Conservation (phyloP, 2,797 vertebrate genomes). For the Brachyrhaphis roseni region DNA sequence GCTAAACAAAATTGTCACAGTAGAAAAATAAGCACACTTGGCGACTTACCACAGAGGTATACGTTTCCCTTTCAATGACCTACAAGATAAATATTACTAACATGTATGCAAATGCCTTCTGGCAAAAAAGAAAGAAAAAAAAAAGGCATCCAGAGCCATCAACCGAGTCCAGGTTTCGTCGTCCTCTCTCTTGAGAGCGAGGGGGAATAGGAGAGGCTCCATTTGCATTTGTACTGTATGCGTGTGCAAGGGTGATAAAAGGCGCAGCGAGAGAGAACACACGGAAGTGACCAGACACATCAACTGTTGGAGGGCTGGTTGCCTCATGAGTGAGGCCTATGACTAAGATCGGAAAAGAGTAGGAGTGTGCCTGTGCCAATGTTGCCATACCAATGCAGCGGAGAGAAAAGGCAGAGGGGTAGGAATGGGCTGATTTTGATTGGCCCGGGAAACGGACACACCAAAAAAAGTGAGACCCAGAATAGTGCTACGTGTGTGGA, state of each 20-base stretch:
- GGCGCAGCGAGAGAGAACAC: slow-evolving; percentile 57
- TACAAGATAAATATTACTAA: slow-evolving; percentile 20
- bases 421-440: slow-evolving; percentile 50
- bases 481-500: slow-evolving; percentile 59
- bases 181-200: slow-evolving; percentile 16
- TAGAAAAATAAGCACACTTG: slow-evolving; percentile 34
- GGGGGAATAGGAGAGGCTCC: neutral
- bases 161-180: slow-evolving; percentile 29
- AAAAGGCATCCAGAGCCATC: neutral
- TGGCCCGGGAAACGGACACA: slow-evolving; percentile 42
- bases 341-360: slow-evolving; percentile 82
- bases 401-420: slow-evolving; percentile 52
- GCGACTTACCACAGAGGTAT: slow-evolving; percentile 29
- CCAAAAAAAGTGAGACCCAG: slow-evolving; percentile 49
- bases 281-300: slow-evolving; percentile 73
- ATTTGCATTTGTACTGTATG: slow-evolving; percentile 53
- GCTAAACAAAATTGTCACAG: slow-evolving; percentile 44
- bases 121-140: neutral
- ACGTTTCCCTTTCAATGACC: slow-evolving; percentile 26
- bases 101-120: slow-evolving; percentile 43
- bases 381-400: slow-evolving; percentile 76
- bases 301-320: slow-evolving; percentile 70
- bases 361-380: slow-evolving; percentile 77
- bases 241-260: slow-evolving; percentile 58
- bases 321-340: slow-evolving; percentile 75